Evolutionary conservation across 2,797 vertebrate species (phyloP), one percentile per base, ranked within the genome.

Genomic region (Balearica regulorum): DNA sequence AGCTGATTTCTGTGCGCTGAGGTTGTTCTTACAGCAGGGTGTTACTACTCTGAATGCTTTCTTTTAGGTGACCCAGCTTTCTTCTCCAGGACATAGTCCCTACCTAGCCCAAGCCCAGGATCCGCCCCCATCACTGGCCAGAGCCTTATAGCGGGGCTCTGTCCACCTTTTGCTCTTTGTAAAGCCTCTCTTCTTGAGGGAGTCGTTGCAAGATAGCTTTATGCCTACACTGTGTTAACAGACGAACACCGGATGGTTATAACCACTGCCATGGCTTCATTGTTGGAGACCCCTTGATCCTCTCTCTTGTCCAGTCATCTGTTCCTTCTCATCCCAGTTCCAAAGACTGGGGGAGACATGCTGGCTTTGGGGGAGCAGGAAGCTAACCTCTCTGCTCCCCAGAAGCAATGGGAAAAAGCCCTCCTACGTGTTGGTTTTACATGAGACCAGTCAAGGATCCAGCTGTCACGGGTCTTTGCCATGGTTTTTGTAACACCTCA

Each of bases 361-460:
- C n/a, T 64, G 66, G 18, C 18, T 89, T 87, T 66, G 33, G 11
- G 31, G 35, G 4, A 70, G 7, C 28, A 35, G 37, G 22, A 22
- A 1, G 17, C 43, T 80, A 0, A 16, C 20, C 19, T 85, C 10
- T 71, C n/a, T 69, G 6, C 26, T 70, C 14, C 43, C 22, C 43
- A 33, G 13, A 88, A 89, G 10, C 20, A 31, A 0, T 31, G 24
- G 48, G 24, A 46, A 44, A 62, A 95, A 89, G 11, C 25, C 43
- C 37, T 84, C 49, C 31, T 53, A 46, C 31, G 4, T 79, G 37
- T 21, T 91, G 17, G 10, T 69, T 64, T 85, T 69, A n/a, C 49
- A 1, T 20, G 49, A 83, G 28, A 10, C 26, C 11, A 7, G 57
- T 55, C 0, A 0, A 81, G 62, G n/a, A 83, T 75, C n/a, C 54